Base-by-base conservation (phyloP, 1,140 invertebrate genomes). In the Apis dorsata region DNA sequence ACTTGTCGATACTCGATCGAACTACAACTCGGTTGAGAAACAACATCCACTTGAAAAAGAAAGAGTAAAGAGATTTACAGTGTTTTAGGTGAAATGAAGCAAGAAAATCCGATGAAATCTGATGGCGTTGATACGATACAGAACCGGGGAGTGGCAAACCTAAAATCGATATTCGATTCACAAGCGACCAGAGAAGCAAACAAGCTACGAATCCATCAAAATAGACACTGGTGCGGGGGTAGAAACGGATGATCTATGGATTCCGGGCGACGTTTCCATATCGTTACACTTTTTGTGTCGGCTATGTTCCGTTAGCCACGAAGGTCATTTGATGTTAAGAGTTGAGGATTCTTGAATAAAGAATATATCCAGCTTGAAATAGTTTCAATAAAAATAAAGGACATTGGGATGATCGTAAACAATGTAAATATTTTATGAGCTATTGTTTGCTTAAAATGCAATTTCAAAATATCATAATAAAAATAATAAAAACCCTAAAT, bases 111-210 rank as follows among this genome's bases (percentile, higher is more conserved):
- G 13, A 15, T 21, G 81, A 63, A 24, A 78, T 63, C 19, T 24
- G 34, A n/a, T 19, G 17, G 3, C 15, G 71, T 60, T 28, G 19
- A 44, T 34, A 17, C 5, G 51, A 19, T 15, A 19, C 9, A 51
- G 15, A n/a, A 28, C n/a, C n/a, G 15, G 66, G 21, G 66, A 12
- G 44, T 24, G 17, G 62, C 34, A 63, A 78, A 78, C 63, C 63
- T 49, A 70, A 82, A 83, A 86, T 86, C 85, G 75, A 86, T 86
- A 86, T 68, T 66, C 82, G 83, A 84, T 80, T 84, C 72, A 63
- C 77, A 28, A 66, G 5, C 15, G 49, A 59, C 53, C 70, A 66
- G 77, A 51, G 78, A 74, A 84, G 65, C 74, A 86, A 84, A 86
- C 63, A 83, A 51, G 65, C 71, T 75, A 53, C 24, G 74, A 60